These are phyloP conservation scores for Balanococcus diminutus DNA, from an alignment of 2,888 invertebrate species.

Conservation along the genomic window DNA sequence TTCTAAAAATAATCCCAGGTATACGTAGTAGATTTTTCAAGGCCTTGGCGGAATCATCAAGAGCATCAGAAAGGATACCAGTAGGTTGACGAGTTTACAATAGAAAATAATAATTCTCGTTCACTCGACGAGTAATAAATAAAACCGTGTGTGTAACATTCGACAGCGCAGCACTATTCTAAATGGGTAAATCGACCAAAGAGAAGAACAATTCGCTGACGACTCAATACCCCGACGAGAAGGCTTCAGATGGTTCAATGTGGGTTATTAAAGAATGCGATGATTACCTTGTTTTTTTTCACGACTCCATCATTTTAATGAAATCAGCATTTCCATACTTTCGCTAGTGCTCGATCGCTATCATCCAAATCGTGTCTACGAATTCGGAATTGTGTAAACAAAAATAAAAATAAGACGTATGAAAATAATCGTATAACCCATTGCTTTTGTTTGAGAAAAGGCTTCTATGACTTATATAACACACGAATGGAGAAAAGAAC, in stretches of 20 bases:
- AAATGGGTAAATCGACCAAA: background rate
- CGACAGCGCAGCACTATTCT: background rate
- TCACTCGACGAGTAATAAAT: too few species aligned
- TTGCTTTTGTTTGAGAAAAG: too few species aligned
- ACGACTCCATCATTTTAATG: background rate
- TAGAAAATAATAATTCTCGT: too few species aligned
- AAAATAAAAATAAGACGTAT: background rate
- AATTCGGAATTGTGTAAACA: background rate
- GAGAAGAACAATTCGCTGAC: background rate
- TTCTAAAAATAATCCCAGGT: too few species aligned
- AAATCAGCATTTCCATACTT: background rate
- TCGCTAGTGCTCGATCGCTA: background rate
- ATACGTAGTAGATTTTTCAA: too few species aligned
- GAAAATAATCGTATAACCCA: background rate
- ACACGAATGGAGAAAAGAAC: too few species aligned
- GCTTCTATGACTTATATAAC: too few species aligned
- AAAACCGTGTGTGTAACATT: too few species aligned
- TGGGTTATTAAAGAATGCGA: background rate
- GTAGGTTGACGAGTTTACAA: too few species aligned
- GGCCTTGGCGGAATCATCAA: too few species aligned
- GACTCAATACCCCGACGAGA: background rate
- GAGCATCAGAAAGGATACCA: too few species aligned
- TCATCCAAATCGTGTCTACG: background rate
- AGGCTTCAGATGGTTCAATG: background rate
- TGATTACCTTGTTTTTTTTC: background rate